Evolutionary conservation across 2,797 vertebrate genomes (phyloP), one percentile per base, ranked within the genome.

Genomic region (Odontamblyopus lacepedii): DNA sequence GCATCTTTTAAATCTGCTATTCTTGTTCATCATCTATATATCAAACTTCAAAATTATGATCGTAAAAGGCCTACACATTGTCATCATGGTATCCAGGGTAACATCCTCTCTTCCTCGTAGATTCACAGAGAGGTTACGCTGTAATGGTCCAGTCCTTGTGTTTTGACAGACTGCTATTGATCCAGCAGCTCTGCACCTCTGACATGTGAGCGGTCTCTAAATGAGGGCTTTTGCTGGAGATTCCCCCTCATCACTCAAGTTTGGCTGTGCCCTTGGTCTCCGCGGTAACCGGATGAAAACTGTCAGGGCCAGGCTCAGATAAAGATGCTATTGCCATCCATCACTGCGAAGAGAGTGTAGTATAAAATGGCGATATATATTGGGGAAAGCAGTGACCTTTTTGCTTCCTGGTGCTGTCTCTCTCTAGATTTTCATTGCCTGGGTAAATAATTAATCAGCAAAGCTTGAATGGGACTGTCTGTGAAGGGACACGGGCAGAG

Each of bases 381-480:
- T 87, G 72, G 27, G 79, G 77, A 84, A 80, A 70, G 78, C 73
- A 73, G 81, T 91, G 92, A 93, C 93, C 90, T 94, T 93, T 38
- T 92, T 85, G 89, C 87, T 69, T 84, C 83, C 80, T 67, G 82
- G 72, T 72, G 77, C 77, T 78, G 79, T 79, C 86, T 86, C 92
- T 87, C 87, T 83, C 78, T 59, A 67, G 83, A 86, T 85, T 88
- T 94, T 93, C 89, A 91, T 90, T 88, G 84, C 88, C 84, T 26
- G 79, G 76, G 90, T 93, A 91, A 94, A 94, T 94, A 93, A 94
- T 94, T 94, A 91, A 94, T 92, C 84, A 82, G 77, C 0, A 62
- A 80, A 85, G 88, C 85, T 85, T 80, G 73, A 90, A 90, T 29
- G 44, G 26, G 23, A 29, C 18, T 1, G 63, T 66, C 44, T 44